These are phyloP conservation scores for Lophius americanus DNA, from an alignment of 2,797 vertebrate species.

Conservation along the genomic window DNA sequence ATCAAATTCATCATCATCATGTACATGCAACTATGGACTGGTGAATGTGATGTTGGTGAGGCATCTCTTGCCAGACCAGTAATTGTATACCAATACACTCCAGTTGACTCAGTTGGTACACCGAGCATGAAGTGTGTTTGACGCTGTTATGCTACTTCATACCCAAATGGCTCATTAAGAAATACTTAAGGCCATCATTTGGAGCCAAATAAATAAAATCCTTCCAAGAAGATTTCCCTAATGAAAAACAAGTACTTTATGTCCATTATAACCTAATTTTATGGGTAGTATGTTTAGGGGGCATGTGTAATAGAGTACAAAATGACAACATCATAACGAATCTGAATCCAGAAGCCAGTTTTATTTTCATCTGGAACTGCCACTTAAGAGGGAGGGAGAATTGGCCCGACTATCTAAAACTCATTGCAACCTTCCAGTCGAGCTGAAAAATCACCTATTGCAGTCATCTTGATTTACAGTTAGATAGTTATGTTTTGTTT, in stretches of 20 bases:
- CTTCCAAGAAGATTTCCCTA: constrained; percentile 18
- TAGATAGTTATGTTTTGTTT: constrained; percentile 62
- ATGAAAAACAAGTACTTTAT: constrained; percentile 36
- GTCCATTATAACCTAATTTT: constrained; percentile 51
- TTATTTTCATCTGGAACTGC: constrained; percentile 58
- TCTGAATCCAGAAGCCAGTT: constrained; percentile 49
- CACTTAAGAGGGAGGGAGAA: constrained; percentile 44
- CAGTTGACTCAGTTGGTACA: constrained; percentile 22
- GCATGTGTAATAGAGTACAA: constrained; percentile 42
- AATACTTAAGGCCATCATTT: constrained; percentile 22
- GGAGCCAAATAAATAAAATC: constrained; percentile 16
- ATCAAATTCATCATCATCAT: neutral
- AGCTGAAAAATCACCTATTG: constrained; percentile 66
- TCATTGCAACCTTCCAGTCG: constrained; percentile 58
- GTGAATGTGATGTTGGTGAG: neutral
- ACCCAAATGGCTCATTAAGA: constrained; percentile 34
- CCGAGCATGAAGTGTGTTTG: constrained; percentile 9
- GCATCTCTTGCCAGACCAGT: neutral
- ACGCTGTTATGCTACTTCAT: constrained; percentile 16
- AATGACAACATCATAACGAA: constrained; percentile 59
- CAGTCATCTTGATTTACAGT: constrained; percentile 74
- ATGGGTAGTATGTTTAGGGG: constrained; percentile 26
- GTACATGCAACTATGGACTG: neutral
- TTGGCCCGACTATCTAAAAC: constrained; percentile 53
- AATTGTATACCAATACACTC: constrained; percentile 26